phyloP scores from a whole-genome alignment of 1,140 invertebrate species.

The Daktulosphaira vitifoliae region DNA sequence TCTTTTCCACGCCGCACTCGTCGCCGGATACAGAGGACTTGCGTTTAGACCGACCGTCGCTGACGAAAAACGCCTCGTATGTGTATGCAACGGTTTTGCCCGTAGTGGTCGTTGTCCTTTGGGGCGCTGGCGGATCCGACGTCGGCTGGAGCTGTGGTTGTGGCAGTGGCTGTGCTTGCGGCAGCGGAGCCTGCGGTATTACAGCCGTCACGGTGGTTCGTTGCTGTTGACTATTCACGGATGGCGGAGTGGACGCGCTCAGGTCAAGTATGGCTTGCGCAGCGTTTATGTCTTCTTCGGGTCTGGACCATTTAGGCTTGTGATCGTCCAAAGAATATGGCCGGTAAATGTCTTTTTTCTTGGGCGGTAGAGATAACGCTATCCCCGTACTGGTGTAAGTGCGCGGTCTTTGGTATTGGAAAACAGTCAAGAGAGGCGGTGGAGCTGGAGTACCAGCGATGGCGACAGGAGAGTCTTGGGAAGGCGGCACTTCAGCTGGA shows the following conservation, averaged over 20 bases:
- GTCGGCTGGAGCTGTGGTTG: too few relatives aligned
- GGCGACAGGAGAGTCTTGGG: constrained; percentile 87
- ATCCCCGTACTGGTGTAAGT: constrained; percentile 68
- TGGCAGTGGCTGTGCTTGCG: background rate
- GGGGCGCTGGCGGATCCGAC: too few relatives aligned
- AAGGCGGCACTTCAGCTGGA: constrained; percentile 75
- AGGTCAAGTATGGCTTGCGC: constrained; percentile 78
- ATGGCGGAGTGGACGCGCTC: constrained; percentile 69
- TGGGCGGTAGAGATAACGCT: constrained; percentile 68
- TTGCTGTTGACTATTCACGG: constrained; percentile 44
- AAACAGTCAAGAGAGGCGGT: constrained; percentile 42
- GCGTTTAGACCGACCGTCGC: constrained; percentile 78
- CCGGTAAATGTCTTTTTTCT: constrained; percentile 79
- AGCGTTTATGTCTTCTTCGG: constrained; percentile 57
- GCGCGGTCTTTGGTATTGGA: constrained; percentile 25
- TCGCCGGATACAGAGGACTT: constrained; percentile 40
- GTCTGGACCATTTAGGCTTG: constrained; percentile 42
- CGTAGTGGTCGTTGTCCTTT: too few relatives aligned
- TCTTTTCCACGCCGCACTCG: background rate
- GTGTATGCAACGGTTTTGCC: constrained; percentile 54
- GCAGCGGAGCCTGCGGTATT: background rate
- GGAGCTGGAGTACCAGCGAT: constrained; percentile 79
- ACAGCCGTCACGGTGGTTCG: constrained; percentile 76
- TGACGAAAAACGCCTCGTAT: constrained; percentile 92
- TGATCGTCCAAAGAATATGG: constrained; percentile 70